Evolutionary conservation across 2,113 vertebrate genomes (phyloP), one percentile per base, ranked within the genome.

Genomic region (Thymallus thymallus): DNA sequence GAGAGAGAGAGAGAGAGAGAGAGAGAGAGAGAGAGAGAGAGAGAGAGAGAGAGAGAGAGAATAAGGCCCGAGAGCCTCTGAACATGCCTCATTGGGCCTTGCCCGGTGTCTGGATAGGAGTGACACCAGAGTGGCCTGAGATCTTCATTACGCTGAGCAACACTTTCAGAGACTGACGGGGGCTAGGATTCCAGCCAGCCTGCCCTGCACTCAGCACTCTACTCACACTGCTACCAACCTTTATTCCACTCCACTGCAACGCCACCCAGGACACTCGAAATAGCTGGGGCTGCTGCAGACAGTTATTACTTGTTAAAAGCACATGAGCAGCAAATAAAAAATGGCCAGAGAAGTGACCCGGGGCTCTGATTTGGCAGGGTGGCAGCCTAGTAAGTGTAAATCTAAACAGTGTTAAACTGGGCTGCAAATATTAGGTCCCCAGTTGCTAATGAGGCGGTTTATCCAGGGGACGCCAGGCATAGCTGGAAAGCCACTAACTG

Each of bases 371-470:
- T 22, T 23, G 77, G 71, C 71, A 68, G 0, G 9, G 32, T 22
- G 76, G 79, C 80, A 60, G n/a, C 41, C 84, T 76, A 76, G 83
- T 81, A 77, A 84, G 84, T 90, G 87, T 91, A 91, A 90, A 88
- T 90, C 84, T 90, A 88, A 87, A 87, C 55, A 73, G 82, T 83
- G 82, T 82, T 93, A 90, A 91, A 90, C 86, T 86, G 84, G 81
- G 89, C 89, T 80, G 86, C 85, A 88, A 87, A 91, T 88, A 92
- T 80, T 76, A 88, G 84, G 79, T 89, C 81, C 90, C 90, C 84
- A 79, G 87, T 80, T 81, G 87, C 91, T 94, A 94, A 93, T 90
- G 89, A 93, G 92, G 81, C 63, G 81, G 84, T 89, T 91, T 90
- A 92, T 87, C 82, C 81, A 75, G 85, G 85, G 87, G 84, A 88